Percentiles rank a stretch among this genome's conserved stretches.
phyloP scores from a whole-genome alignment of 1,140 invertebrate genomes.

The Bemisia tabaci region DNA sequence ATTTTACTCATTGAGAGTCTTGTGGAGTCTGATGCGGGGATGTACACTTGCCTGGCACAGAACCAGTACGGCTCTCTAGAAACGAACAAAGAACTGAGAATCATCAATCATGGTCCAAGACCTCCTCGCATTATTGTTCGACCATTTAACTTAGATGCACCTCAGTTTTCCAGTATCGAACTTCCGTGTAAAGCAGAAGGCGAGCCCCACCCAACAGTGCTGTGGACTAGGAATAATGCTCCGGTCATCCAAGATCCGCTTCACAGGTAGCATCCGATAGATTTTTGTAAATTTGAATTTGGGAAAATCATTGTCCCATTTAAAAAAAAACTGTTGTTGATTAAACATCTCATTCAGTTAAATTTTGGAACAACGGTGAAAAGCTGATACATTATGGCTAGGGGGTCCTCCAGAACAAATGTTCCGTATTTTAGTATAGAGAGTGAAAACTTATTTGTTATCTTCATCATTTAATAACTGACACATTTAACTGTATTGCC shows the following conservation, averaged over 20 bases:
- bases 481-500: too few species aligned
- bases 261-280: conserved; percentile 20
- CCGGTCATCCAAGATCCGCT: conserved; percentile 32
- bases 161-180: conserved; percentile 55
- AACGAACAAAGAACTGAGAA: conserved; percentile 46
- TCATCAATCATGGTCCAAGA: conserved; percentile 35
- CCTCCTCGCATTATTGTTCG: conserved; percentile 46
- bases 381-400: too few species aligned
- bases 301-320: too few species aligned
- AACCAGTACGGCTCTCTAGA: conserved; percentile 55
- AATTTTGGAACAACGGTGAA: too few species aligned
- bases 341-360: too few species aligned
- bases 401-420: too few species aligned
- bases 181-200: conserved; percentile 66
- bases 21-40: conserved; percentile 50
- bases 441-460: too few species aligned
- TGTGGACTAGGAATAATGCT: conserved; percentile 69
- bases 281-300: background rate
- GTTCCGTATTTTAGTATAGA: too few species aligned
- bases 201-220: conserved; percentile 54
- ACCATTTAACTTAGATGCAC: conserved; percentile 58
- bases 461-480: too few species aligned
- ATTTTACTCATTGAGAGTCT: conserved; percentile 30
- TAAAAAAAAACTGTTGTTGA: too few species aligned
- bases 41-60: conserved; percentile 65